Evolutionary conservation across 1,140 invertebrate genomes (phyloP), one percentile per base, ranked within the genome.

Genomic region (Drosophila bocki): DNA sequence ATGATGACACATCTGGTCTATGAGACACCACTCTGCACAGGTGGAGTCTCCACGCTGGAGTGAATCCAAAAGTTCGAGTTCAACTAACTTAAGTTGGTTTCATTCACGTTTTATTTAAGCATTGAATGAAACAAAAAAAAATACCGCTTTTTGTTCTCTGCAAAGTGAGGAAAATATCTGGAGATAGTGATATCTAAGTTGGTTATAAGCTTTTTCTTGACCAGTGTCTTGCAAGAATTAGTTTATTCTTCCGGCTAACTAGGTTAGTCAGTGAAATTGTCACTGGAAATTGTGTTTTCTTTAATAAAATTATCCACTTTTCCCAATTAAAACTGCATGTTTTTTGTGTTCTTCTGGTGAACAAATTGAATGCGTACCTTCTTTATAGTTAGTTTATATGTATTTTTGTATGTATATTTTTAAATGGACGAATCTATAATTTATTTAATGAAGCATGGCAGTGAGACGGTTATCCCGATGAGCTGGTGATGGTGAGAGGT

Each of bases 331-430:
- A 57, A 39, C 12, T 32, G 0, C 5, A 17, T 12, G 37, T 51
- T 53, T 87, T 87, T 88, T 87, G 83, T 88, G 83, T 74, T 87
- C 83, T 78, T 75, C 57, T 88, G 37, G 9, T 45, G 85, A 88
- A 88, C 85, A 90, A 50, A 67, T 79, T 90, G 70, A 88, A 65
- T 82, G 64, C 61, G 81, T 80, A 82, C 77, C 77, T 77, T 84
- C 76, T 76, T 80, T 77, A 61, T 64, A 59, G 39, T 61, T 60
- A 62, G 54, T 61, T 39, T 33, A 58, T 35, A 17, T 32, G 47
- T 50, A 11, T 47, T 44, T 63, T 17, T 54, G 57, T 70, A 48
- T 59, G 64, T 74, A 75, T 37, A 51, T 59, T 64, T 58, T 64
- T 69, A 26, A 75, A 60, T 77, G 54, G 42, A 15, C 15, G 53